Base-by-base conservation (phyloP, 2,113 vertebrate species). In the Capra hircus region DNA sequence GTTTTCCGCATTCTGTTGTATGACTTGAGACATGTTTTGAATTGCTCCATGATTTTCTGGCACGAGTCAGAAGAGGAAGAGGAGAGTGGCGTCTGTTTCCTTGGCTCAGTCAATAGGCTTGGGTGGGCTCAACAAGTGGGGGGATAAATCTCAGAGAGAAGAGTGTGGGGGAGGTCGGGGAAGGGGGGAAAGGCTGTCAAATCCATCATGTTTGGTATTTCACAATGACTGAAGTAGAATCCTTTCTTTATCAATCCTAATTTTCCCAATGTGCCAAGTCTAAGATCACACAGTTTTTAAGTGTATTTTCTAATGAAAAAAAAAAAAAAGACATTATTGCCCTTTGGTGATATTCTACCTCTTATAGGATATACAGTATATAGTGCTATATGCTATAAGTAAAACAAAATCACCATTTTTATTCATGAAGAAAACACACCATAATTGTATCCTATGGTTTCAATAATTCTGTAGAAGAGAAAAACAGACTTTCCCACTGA, bases 1-100 rank as follows among this genome's bases (percentile, higher is more conserved):
- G 91, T 80, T 96, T 96, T 96, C 88, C 60, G 86, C 77, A 96
- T 90, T 60, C 7, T 86, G 28, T 90, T 88, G 96, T 96, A 28
- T 86, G 90, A 96, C 86, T 43, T 86, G 90, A 95, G 93, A 94
- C 80, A 94, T 97, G 90, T 97, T 97, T 97, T 93, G 84, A 91
- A 91, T 84, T 83, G 92, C 91, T 67, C 92, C 92, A 71, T 96
- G 95, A 92, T 82, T 94, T 96, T 91, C 33, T 57, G 50, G 74
- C 94, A 93, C 97, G 97, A 97, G 88, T 97, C 96, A 97, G 95
- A 95, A 84, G 88, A 95, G 10, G 94, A 87, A 90, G 94, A 87
- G 92, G 88, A 94, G 82, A 88, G 86, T 59, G 30, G 84, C 62
- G 92, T 96, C 91, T 96, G 94, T 96, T 96, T 96, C 94, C 67